A percentile compares a stretch with the other conserved stretches of the same genome.
Conservation (phyloP, 2,113 vertebrate genomes). For the Thalassoma bifasciatum region DNA sequence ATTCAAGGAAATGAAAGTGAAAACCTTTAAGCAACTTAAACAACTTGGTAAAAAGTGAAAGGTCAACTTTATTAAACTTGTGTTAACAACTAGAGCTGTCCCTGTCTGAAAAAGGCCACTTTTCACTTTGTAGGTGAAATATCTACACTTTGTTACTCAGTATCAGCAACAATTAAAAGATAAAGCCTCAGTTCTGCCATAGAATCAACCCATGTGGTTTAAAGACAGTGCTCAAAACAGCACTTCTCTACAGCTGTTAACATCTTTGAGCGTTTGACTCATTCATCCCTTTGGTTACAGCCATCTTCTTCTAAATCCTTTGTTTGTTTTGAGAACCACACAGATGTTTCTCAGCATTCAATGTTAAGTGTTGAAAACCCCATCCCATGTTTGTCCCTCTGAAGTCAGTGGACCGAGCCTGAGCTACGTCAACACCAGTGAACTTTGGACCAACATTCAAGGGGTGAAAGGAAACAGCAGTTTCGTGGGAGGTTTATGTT, state of each 20-base stretch:
- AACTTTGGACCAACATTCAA: not conserved
- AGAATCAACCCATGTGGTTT: not conserved
- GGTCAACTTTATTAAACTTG: not conserved
- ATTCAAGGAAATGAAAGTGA: conserved; percentile 26
- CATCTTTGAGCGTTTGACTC: not conserved
- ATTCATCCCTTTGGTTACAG: not conserved
- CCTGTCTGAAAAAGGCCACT: not conserved
- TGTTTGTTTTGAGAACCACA: not conserved
- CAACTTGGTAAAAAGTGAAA: not conserved
- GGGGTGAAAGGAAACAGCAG: conserved; percentile 8
- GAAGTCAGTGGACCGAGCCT: not conserved
- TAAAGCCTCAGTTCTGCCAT: not conserved
- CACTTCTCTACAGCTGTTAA: not conserved
- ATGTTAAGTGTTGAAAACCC: not conserved
- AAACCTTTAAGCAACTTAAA: conserved; percentile 13
- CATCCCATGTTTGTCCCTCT: conserved; percentile 10
- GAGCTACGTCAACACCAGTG: conserved; percentile 17
- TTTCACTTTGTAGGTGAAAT: no score
- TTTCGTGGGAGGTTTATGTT: conserved; percentile 11
- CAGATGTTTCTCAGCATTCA: conserved; percentile 23
- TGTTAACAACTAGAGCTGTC: not conserved
- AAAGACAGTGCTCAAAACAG: not conserved
- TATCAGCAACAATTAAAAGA: no score
- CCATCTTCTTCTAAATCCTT: not conserved
- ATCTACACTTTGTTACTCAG: no score